Conservation (phyloP, 2,113 vertebrate species). For the Pseudopodoces humilis region DNA sequence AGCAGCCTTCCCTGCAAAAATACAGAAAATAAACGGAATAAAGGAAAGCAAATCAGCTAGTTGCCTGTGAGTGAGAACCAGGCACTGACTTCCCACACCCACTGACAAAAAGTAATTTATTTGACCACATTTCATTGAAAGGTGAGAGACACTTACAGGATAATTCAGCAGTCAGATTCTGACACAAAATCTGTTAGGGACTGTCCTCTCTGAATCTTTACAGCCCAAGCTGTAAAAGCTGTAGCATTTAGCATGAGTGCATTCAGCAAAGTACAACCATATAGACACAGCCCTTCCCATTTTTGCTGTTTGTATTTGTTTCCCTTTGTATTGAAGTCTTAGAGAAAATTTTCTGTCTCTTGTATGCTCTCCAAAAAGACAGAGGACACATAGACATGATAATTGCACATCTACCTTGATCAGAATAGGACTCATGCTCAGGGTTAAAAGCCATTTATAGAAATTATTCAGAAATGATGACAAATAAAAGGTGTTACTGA, state of each 20-base stretch:
- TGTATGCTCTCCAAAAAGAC: background rate
- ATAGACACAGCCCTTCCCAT: background rate
- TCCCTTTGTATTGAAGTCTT: background rate
- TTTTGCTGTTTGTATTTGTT: background rate
- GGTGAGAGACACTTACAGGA: background rate
- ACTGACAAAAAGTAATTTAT: background rate
- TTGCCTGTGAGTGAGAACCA: background rate
- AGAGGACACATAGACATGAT: background rate
- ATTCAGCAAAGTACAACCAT: background rate
- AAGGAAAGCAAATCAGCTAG: background rate
- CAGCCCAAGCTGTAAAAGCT: background rate
- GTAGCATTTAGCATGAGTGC: background rate
- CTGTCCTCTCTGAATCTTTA: background rate
- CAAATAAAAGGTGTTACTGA: background rate
- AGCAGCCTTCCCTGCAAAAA: conserved; percentile 80
- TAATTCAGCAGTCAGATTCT: background rate
- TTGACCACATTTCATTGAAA: background rate
- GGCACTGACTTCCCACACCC: background rate
- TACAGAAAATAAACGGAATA: background rate
- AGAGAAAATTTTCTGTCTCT: background rate
- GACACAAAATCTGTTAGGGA: background rate
- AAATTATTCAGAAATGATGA: background rate
- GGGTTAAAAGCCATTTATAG: background rate
- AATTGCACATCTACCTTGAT: background rate
- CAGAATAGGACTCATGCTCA: background rate